Evolutionary conservation across 2,888 invertebrate species (phyloP), one percentile per base, ranked within the genome.

Genomic region (Prosopocoilus inquinatus): DNA sequence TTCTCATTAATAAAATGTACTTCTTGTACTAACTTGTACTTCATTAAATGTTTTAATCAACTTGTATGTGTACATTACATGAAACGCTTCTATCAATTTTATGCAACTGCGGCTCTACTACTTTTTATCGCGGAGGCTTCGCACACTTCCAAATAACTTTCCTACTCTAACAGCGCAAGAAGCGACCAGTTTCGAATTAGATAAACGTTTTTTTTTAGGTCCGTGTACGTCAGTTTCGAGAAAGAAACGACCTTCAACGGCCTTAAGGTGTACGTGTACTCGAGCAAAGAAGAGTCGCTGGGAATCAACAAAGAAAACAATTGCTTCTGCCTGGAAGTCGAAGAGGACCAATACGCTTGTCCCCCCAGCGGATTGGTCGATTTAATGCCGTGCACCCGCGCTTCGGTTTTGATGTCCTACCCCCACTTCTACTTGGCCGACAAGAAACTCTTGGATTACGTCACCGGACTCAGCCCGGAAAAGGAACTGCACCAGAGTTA

Each of bases 351-450:
- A 74, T 76, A 66, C 72, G 77, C 79, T 1, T 85, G 85, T 64
- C 73, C 81, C 0, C 65, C 80, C 2, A 79, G 79, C 75, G 85
- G 85, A 0, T 61, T 83, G 0, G 63, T 83, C 28, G 82, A 84
- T 68, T 69, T 84, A 13, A 72, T 71, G 57, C 75, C 79, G 1
- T 83, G 82, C 47, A 78, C 84, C 68, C 82, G 82, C 5, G 83
- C 82, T 0, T 86, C 88, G 0, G 80, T 85, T 15, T 78, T 85
- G 35, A 78, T 82, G 11, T 86, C 87, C 0, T 78, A 84, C 57
- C 88, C 89, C 0, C 89, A 89, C 74, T 86, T 83, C 75, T 81
- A 84, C 69, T 75, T 84, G 12, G 85, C 74, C 0, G 83, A 83
- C 9, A 79, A 81, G 4, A 77, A 79, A 44, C 71, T 85, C 7